phyloP scores from a whole-genome alignment of 2,888 invertebrate species.

The Bimastos eiseni region DNA sequence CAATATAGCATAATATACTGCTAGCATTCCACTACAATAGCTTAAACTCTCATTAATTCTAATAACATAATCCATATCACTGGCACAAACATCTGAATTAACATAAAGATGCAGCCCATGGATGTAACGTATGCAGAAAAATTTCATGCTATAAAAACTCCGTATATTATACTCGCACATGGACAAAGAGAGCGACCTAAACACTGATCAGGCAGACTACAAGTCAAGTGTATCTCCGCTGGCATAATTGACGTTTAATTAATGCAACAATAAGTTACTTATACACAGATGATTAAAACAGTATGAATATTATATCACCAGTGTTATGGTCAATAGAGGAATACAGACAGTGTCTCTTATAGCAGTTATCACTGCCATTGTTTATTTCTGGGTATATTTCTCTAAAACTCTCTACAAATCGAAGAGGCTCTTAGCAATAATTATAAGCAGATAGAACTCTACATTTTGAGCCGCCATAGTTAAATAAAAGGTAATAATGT shows the following conservation, averaged over 20 bases:
- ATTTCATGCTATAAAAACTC: background rate
- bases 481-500: background rate
- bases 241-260: background rate
- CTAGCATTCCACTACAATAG: background rate
- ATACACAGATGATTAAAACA: background rate
- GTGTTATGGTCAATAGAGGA: background rate
- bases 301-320: background rate
- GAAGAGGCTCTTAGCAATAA: background rate
- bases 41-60: background rate
- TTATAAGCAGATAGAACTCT: constrained; percentile 3
- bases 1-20: background rate
- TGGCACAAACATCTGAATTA: background rate
- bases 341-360: too few relatives aligned
- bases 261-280: background rate
- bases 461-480: background rate
- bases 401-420: too few relatives aligned
- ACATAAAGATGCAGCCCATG: background rate
- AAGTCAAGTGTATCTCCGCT: background rate
- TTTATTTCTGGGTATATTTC: background rate
- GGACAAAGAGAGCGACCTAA: background rate
- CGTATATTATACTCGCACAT: background rate
- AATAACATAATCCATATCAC: background rate
- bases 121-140: background rate
- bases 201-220: too few relatives aligned
- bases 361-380: background rate